Evolutionary conservation across 1,140 invertebrate species (phyloP).

Genomic region (Heliconius congener): DNA sequence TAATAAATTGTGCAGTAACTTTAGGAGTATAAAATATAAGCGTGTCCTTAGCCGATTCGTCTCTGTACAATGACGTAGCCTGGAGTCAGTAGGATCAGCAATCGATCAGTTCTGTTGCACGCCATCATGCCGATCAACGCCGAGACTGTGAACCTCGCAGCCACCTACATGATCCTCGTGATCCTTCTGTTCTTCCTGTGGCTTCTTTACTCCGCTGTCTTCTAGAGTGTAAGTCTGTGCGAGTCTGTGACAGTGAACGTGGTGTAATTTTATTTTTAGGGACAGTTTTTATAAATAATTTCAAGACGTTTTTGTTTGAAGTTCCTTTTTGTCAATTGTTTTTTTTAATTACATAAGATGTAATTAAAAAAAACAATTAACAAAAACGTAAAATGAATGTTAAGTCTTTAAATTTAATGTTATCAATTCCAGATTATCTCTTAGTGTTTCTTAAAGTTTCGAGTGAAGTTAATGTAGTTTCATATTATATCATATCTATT

Average conservation of each 20-base stretch:
- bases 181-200: constrained; percentile 77
- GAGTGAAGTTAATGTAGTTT: background rate
- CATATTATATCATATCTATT: background rate
- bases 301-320: background rate
- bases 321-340: background rate
- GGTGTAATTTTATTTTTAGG: background rate
- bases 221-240: constrained; percentile 52
- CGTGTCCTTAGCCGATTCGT: constrained; percentile 47
- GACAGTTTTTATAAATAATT: constrained; percentile 13
- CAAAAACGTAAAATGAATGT: no score
- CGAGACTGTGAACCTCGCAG: constrained; percentile 77
- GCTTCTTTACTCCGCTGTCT: constrained; percentile 76
- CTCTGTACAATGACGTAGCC: constrained; percentile 58
- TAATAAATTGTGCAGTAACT: background rate
- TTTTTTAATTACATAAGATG: background rate
- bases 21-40: background rate
- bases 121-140: constrained; percentile 79
- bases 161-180: constrained; percentile 80
- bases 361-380: background rate
- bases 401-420: no score
- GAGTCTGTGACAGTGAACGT: constrained; percentile 1
- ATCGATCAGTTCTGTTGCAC: constrained; percentile 57
- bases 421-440: no score
- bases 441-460: no score
- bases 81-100: constrained; percentile 47